These are phyloP conservation scores for Pandemis heparana DNA, from an alignment of 2,888 invertebrate species.

Conservation along the genomic window DNA sequence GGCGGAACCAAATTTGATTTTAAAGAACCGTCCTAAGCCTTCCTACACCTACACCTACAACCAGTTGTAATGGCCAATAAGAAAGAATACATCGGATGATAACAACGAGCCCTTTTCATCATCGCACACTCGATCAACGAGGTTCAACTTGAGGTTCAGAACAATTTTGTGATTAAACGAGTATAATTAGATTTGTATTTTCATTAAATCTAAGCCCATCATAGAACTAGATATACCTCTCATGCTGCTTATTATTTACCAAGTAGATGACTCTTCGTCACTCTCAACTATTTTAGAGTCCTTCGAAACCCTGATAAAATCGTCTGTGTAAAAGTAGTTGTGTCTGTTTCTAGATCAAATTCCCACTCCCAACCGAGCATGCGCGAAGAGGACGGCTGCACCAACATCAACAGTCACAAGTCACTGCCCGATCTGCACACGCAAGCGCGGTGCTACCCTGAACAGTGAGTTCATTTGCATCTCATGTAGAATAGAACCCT, in stretches of 20 bases:
- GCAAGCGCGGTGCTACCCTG: slow-evolving; percentile 80
- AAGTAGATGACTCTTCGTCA: not conserved
- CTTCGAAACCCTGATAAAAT: not conserved
- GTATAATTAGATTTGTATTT: too few species aligned
- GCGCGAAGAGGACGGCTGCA: slow-evolving; percentile 82
- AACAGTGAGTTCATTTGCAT: slow-evolving; percentile 66
- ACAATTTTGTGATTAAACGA: too few species aligned
- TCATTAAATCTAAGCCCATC: too few species aligned
- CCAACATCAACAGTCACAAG: slow-evolving; percentile 90
- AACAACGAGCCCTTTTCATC: too few species aligned
- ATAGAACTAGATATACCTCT: not conserved
- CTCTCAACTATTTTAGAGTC: not conserved
- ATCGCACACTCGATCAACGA: too few species aligned
- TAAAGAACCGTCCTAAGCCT: too few species aligned
- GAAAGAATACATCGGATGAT: too few species aligned
- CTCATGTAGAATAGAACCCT: too few species aligned
- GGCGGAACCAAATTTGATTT: too few species aligned
- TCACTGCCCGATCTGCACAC: slow-evolving; percentile 92
- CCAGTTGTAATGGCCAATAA: too few species aligned
- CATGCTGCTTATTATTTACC: not conserved
- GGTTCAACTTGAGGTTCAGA: too few species aligned
- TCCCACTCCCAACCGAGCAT: slow-evolving; percentile 87
- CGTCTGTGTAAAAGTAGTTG: not conserved
- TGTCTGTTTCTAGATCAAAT: slow-evolving; percentile 77
- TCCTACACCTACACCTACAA: too few species aligned